Percentiles rank a stretch among this genome's conserved stretches.
These are phyloP conservation scores for Sinodicranocentrus sp. DNA, from an alignment of 2,888 invertebrate genomes.

Conservation along the genomic window DNA sequence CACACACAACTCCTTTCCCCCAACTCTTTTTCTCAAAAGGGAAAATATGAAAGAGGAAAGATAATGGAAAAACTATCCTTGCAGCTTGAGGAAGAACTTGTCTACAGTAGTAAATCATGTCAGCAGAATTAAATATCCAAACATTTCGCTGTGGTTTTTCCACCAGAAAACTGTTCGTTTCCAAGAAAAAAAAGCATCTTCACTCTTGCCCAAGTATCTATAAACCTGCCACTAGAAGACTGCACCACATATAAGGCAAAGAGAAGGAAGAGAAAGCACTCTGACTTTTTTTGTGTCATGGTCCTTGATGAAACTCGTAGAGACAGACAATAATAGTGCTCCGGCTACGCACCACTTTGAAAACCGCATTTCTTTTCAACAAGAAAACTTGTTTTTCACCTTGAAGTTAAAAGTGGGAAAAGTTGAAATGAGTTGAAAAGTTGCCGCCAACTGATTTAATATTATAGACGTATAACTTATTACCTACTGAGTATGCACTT, in stretches of 20 bases:
- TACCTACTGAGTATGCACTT: no score
- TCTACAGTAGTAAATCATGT: slow-evolving; percentile 70
- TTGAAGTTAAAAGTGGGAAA: slow-evolving; percentile 45
- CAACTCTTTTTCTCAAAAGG: neutral
- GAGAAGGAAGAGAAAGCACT: no score
- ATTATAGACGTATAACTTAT: no score
- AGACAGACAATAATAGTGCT: slow-evolving; percentile 41
- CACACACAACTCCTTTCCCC: neutral
- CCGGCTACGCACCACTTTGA: slow-evolving; percentile 1
- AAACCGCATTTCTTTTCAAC: slow-evolving; percentile 40
- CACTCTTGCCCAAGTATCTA: neutral
- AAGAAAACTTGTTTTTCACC: slow-evolving; percentile 42
- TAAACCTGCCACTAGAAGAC: no score
- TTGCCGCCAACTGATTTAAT: no score
- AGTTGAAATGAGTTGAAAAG: slow-evolving; percentile 45
- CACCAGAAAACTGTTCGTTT: slow-evolving; percentile 18
- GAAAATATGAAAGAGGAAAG: slow-evolving; percentile 57
- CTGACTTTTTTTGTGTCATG: slow-evolving; percentile 12
- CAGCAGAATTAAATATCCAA: slow-evolving; percentile 54
- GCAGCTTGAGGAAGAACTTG: slow-evolving; percentile 37
- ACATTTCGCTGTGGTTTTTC: slow-evolving; percentile 34
- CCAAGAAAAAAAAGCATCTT: slow-evolving; percentile 3
- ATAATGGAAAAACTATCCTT: slow-evolving; percentile 72
- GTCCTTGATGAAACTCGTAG: slow-evolving; percentile 25
- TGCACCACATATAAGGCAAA: no score